phyloP scores from a whole-genome alignment of 2,113 vertebrate species.

The Pachyramphus minor region DNA sequence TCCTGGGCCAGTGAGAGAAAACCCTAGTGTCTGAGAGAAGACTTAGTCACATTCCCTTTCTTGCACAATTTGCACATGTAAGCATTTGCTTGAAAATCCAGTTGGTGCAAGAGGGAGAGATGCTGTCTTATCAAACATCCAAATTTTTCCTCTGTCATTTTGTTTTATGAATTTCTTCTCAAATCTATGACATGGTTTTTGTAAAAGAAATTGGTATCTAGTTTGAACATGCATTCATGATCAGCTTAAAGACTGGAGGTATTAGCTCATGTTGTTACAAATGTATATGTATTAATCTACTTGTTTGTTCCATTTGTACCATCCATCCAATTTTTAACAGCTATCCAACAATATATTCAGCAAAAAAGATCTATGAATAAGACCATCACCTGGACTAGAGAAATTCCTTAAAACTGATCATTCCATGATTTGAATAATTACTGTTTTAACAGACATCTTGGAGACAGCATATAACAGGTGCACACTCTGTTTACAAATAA shows the following conservation, averaged over 20 bases:
- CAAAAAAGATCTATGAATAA: not conserved
- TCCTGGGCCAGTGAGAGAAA: not conserved
- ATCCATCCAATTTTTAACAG: not conserved
- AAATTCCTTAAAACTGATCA: not conserved
- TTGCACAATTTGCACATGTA: not conserved
- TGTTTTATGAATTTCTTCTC: not conserved
- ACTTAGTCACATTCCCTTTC: not conserved
- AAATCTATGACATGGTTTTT: not conserved
- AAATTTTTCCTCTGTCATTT: not conserved
- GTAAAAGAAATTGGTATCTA: not conserved
- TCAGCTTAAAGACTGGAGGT: not conserved
- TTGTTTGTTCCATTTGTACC: not conserved
- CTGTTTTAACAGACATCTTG: not conserved
- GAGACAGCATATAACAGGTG: not conserved
- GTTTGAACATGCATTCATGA: not conserved
- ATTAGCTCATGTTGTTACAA: not conserved
- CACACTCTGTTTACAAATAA: not conserved
- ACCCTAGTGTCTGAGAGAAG: not conserved
- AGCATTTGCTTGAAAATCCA: not conserved
- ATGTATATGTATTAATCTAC: not conserved
- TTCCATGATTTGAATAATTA: not conserved
- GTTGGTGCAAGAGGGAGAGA: not conserved
- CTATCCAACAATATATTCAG: not conserved
- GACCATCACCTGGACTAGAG: not conserved
- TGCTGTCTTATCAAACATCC: not conserved